A percentile compares a stretch with the other conserved stretches of the same genome.
phyloP scores from a whole-genome alignment of 2,797 vertebrate species.

The Rhadinocentrus ornatus region DNA sequence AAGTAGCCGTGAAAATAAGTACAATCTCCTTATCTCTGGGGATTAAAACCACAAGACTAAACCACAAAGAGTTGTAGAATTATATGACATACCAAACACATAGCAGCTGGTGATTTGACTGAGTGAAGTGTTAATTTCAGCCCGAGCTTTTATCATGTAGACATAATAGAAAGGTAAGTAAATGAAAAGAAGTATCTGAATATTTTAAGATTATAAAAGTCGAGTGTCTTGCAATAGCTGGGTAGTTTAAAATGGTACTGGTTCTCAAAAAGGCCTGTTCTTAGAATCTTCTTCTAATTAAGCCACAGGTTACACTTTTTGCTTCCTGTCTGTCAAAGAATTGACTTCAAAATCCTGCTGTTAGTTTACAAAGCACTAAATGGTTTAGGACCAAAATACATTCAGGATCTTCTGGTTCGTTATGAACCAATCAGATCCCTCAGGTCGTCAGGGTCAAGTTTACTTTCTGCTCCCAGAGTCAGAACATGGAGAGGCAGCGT shows the following conservation, averaged over 20 bases:
- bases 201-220: slow-evolving; percentile 6
- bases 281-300: slow-evolving; percentile 16
- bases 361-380: no score
- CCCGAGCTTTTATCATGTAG: background rate
- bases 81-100: slow-evolving; percentile 17
- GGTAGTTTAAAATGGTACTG: background rate
- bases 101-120: slow-evolving; percentile 4
- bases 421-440: no score
- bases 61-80: slow-evolving; percentile 28
- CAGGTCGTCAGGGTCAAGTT: no score
- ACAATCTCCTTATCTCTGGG: slow-evolving; percentile 68
- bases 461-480: no score
- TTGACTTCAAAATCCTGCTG: no score
- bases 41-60: slow-evolving; percentile 60
- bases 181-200: background rate
- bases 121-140: background rate
- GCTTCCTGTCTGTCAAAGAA: no score
- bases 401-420: no score
- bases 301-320: slow-evolving; percentile 40
- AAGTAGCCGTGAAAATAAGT: slow-evolving; percentile 72
- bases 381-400: no score
- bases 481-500: no score
- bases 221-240: slow-evolving; percentile 7
- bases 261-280: slow-evolving; percentile 22
- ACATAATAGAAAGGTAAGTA: background rate